phyloP scores from a whole-genome alignment of 2,888 invertebrate genomes.

The Drosophila antonietae region DNA sequence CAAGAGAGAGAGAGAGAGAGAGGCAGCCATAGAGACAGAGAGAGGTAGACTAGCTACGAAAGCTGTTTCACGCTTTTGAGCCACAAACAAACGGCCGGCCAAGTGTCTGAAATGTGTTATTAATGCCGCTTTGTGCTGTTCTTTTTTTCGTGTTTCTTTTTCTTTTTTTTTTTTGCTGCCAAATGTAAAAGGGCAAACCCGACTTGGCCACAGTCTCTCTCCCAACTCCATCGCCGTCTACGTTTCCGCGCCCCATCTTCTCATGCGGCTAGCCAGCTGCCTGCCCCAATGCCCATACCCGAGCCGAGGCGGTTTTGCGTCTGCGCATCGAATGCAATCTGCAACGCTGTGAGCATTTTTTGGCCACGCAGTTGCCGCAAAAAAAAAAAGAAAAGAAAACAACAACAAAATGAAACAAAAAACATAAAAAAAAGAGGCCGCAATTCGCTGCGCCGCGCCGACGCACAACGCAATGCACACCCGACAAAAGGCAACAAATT shows the following conservation, averaged over 20 bases:
- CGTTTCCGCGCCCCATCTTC: background rate
- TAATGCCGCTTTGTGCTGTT: conserved; percentile 61
- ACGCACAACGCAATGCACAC: conserved; percentile 29
- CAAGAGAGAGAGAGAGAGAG: background rate
- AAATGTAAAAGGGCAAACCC: conserved; percentile 68
- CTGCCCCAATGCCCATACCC: conserved; percentile 19
- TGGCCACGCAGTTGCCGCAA: conserved; percentile 53
- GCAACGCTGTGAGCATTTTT: conserved; percentile 78
- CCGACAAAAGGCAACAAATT: conserved; percentile 48
- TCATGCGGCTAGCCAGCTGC: background rate
- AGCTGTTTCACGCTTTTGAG: conserved; percentile 43
- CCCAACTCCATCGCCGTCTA: background rate
- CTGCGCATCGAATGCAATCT: conserved; percentile 80
- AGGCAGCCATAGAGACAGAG: background rate
- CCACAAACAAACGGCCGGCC: conserved; percentile 43
- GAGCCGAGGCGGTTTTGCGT: conserved; percentile 29
- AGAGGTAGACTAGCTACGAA: conserved; percentile 20
- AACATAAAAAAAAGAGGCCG: conserved; percentile 32
- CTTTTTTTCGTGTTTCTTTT: too few relatives aligned
- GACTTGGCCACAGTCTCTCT: conserved; percentile 4
- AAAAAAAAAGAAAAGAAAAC: conserved; percentile 6
- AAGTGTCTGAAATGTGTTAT: conserved; percentile 78
- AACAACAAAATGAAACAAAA: background rate
- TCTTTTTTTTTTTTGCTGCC: conserved; percentile 5
- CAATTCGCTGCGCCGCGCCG: conserved; percentile 59